Evolutionary conservation across 2,797 vertebrate species (phyloP).

Genomic region (Hylomyscus alleni): DNA sequence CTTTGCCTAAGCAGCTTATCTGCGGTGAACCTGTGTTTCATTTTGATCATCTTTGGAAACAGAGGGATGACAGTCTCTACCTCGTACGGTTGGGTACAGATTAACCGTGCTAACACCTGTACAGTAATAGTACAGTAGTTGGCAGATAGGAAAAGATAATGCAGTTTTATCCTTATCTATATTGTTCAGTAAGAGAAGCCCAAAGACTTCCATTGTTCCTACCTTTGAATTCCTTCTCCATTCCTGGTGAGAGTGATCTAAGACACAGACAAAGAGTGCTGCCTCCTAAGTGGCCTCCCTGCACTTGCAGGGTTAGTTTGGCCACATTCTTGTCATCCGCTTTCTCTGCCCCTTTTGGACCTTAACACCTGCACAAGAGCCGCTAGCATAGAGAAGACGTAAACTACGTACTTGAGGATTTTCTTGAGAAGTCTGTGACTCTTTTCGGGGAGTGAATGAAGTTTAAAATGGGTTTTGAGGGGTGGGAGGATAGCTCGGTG

Average conservation of each 20-base stretch:
- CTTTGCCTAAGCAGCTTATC: not conserved
- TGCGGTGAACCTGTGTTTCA: not conserved
- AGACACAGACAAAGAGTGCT: not conserved
- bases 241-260: not conserved
- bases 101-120: not conserved
- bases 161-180: not conserved
- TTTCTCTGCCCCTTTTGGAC: not conserved
- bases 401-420: not conserved
- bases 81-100: not conserved
- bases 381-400: not conserved
- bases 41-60: not conserved
- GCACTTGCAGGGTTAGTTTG: not conserved
- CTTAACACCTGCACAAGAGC: not conserved
- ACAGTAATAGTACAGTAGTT: not conserved
- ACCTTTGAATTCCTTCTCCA: not conserved
- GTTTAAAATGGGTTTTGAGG: conserved; percentile 9
- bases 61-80: not conserved
- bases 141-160: not conserved
- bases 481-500: not conserved
- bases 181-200: not conserved
- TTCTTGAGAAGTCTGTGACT: not conserved
- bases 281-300: not conserved
- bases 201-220: not conserved
- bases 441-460: conserved; percentile 33
- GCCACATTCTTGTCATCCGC: not conserved